These are phyloP conservation scores for Crotophaga sulcirostris DNA, from an alignment of 2,113 vertebrate species.

Conservation along the genomic window DNA sequence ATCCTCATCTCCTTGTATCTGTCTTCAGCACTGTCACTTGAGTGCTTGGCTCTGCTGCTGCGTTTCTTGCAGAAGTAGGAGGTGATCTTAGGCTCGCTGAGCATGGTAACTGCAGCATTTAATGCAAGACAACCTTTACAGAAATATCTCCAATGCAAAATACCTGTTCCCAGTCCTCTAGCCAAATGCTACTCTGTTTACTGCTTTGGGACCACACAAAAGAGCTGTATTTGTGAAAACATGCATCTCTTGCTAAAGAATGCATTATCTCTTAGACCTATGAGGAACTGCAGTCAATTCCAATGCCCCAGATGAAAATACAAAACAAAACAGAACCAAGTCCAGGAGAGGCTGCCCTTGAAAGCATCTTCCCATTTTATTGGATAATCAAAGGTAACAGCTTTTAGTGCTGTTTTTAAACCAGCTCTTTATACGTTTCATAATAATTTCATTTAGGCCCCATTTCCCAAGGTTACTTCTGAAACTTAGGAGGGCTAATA, in stretches of 20 bases:
- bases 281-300: background rate
- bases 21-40: background rate
- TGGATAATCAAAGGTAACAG: background rate
- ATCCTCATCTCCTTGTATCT: constrained; percentile 29
- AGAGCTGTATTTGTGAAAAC: background rate
- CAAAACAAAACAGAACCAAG: background rate
- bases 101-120: background rate
- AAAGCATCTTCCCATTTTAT: background rate
- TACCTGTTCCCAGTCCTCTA: constrained; percentile 6
- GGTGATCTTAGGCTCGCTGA: background rate
- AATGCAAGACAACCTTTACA: background rate
- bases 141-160: constrained; percentile 17
- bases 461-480: background rate
- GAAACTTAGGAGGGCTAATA: background rate
- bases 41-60: background rate
- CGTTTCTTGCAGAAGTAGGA: background rate
- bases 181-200: constrained; percentile 2
- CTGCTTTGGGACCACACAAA: background rate
- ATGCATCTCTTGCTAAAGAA: background rate
- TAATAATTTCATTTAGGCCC: background rate
- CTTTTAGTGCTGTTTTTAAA: background rate
- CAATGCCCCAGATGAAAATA: background rate
- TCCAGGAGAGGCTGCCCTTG: background rate
- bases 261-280: rapidly evolving
- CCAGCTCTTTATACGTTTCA: background rate